These are phyloP conservation scores for Notamacropus eugenii DNA, from an alignment of 2,797 vertebrate species.

Conservation along the genomic window DNA sequence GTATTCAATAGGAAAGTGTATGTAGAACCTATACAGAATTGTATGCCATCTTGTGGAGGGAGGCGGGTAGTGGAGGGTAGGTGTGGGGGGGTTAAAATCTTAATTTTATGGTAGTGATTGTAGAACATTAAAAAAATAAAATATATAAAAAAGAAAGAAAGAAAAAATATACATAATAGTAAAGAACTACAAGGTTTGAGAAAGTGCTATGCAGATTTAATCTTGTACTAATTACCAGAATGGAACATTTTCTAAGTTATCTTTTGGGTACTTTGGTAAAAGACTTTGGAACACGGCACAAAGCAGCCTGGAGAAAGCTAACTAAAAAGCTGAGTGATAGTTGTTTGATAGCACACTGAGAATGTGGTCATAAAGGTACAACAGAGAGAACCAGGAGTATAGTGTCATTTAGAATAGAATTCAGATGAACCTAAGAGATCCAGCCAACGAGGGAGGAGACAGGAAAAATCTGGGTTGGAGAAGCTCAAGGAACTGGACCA, in stretches of 20 bases:
- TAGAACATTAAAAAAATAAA: too few relatives aligned
- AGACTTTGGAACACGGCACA: not conserved
- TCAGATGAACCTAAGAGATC: not conserved
- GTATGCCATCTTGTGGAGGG: too few relatives aligned
- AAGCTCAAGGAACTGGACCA: not conserved
- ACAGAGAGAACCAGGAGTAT: not conserved
- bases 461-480: not conserved
- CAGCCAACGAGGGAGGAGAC: not conserved
- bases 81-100: too few relatives aligned
- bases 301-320: not conserved
- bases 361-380: not conserved
- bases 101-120: too few relatives aligned
- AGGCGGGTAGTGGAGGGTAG: too few relatives aligned
- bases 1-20: too few relatives aligned
- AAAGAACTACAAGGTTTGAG: not conserved
- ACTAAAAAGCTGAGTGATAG: not conserved
- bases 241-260: not conserved
- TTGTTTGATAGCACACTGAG: not conserved
- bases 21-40: too few relatives aligned
- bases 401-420: not conserved
- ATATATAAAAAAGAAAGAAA: too few relatives aligned
- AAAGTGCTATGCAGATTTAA: not conserved
- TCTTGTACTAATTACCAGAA: not conserved
- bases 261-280: not conserved
- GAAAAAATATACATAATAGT: not conserved